These are phyloP conservation scores for Cyphomyrmex costatus DNA, from an alignment of 1,140 invertebrate genomes.

Conservation along the genomic window DNA sequence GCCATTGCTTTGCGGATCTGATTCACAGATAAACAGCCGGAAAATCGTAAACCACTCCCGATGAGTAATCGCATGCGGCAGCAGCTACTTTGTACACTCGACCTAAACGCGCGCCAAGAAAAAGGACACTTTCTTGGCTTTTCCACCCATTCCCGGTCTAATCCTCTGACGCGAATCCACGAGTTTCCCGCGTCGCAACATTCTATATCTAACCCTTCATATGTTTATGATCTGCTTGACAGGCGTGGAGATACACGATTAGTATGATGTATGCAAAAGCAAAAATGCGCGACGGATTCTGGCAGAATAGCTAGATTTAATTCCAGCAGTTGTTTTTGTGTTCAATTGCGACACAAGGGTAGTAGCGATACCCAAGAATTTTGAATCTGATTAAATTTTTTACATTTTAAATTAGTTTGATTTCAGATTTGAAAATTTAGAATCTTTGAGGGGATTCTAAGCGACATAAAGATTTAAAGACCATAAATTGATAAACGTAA, in stretches of 20 bases:
- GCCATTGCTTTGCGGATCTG: background rate
- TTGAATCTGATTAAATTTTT: too few relatives aligned
- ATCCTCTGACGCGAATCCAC: constrained; percentile 21
- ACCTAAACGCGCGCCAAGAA: constrained; percentile 32
- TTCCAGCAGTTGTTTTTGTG: constrained; percentile 18
- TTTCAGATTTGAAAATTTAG: background rate
- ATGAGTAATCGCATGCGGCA: constrained; percentile 34
- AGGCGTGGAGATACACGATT: constrained; percentile 32
- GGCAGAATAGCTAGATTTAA: constrained; percentile 28
- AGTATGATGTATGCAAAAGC: constrained; percentile 29
- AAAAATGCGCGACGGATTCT: constrained; percentile 33
- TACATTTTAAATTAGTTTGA: too few relatives aligned
- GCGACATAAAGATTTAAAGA: background rate
- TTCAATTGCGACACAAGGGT: background rate
- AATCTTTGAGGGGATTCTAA: background rate
- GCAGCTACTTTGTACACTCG: constrained; percentile 17
- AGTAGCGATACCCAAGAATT: background rate
- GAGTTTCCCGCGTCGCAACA: background rate
- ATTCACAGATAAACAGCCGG: constrained; percentile 52
- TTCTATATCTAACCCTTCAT: constrained; percentile 32
- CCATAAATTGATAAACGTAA: background rate
- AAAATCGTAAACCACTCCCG: constrained; percentile 46
- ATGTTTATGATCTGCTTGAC: constrained; percentile 34
- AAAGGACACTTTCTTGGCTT: constrained; percentile 35
- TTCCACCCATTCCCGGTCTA: constrained; percentile 46